These are phyloP conservation scores for Nemoura dubitans DNA, from an alignment of 2,888 invertebrate species.

Conservation along the genomic window DNA sequence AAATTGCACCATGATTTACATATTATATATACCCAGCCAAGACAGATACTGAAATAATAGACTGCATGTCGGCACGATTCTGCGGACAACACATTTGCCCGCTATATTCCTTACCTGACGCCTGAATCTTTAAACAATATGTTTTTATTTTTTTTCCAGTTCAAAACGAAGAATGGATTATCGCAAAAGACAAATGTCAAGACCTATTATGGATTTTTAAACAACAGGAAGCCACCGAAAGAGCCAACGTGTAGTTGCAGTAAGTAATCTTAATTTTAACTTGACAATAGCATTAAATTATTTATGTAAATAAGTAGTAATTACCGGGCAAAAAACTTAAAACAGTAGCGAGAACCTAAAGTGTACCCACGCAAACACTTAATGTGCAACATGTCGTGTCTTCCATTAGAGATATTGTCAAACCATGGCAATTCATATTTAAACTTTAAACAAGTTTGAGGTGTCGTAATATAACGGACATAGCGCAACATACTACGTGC, in stretches of 20 bases:
- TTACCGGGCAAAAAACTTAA: background rate
- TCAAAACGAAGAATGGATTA: conserved; percentile 3
- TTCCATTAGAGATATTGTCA: background rate
- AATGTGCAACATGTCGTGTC: background rate
- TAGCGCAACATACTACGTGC: background rate
- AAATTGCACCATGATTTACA: no score
- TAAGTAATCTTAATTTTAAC: background rate
- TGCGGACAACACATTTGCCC: no score
- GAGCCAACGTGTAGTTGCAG: conserved; percentile 16
- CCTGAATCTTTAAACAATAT: background rate
- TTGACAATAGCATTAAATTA: background rate
- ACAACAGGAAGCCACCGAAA: conserved; percentile 20
- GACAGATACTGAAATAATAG: no score
- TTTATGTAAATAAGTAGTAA: background rate
- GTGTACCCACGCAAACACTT: background rate
- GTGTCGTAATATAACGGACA: background rate
- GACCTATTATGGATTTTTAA: conserved; percentile 22
- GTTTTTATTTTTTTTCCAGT: background rate
- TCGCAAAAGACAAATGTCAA: background rate
- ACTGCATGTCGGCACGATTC: no score
- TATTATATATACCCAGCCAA: no score
- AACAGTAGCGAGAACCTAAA: background rate
- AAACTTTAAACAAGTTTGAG: background rate
- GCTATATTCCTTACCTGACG: no score
- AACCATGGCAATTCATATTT: background rate